Evolutionary conservation across 2,113 vertebrate genomes (phyloP).

Genomic region (Addax nasomaculatus): DNA sequence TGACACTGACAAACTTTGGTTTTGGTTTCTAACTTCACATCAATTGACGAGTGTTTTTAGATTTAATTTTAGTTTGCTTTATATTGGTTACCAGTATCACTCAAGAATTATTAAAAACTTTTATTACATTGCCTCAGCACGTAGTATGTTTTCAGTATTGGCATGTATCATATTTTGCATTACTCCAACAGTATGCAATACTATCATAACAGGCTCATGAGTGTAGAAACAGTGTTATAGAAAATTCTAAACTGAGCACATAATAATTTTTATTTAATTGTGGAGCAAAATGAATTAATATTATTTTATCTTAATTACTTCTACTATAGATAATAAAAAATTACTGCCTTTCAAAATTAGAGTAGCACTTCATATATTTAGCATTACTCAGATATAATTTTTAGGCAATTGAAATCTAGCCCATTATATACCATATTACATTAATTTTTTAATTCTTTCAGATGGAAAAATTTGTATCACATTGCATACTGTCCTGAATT

Average conservation of each 20-base stretch:
- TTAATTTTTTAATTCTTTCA: neutral
- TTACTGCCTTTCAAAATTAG: constrained; percentile 14
- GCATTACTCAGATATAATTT: neutral
- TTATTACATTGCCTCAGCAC: neutral
- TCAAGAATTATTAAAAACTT: neutral
- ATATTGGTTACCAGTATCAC: neutral
- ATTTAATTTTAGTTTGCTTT: neutral
- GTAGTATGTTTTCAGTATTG: neutral
- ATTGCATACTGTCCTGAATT: neutral
- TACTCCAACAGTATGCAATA: neutral
- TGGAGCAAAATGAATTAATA: neutral
- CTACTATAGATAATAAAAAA: neutral
- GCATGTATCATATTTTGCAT: neutral
- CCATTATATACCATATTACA: neutral
- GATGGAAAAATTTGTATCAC: neutral
- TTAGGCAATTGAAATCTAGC: neutral
- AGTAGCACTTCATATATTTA: neutral
- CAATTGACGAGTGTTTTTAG: neutral
- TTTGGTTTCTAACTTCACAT: neutral
- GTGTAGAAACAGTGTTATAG: neutral
- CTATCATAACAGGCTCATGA: neutral
- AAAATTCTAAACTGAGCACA: neutral
- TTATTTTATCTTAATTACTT: constrained; percentile 5
- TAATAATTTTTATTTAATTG: neutral
- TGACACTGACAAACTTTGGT: neutral